Evolutionary conservation across 2,888 invertebrate genomes (phyloP), one percentile per base, ranked within the genome.

Genomic region (Tachina fera): DNA sequence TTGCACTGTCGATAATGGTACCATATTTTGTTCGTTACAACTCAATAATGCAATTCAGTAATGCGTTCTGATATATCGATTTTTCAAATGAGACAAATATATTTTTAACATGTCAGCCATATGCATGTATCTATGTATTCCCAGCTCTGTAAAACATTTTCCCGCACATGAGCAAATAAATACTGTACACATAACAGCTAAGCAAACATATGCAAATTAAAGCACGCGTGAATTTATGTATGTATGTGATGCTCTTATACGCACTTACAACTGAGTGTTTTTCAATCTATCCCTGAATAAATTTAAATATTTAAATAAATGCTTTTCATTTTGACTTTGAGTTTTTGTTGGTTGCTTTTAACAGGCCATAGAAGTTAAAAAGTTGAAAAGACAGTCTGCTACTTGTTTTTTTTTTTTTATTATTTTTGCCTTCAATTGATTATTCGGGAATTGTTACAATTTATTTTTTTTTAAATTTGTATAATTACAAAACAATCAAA

Each of bases 391-490:
- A 19, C 1, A 43, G 22, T 53, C 9, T 1, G 43, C 14, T 45
- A 45, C 13, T 45, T 47, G 14, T 47, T 9, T n/a, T 16, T 47
- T 58, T 31, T n/a, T 16, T 47, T 58, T 31, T 58, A 4, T 31
- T 3, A 6, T 31, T 31, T 31, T 31, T 6, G 31, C 6, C 6
- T 31, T 41, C 39, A 45, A 63, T 19, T 45, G 19, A 43, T 31
- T 72, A n/a, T 58, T 60, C 41, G 60, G n/a, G n/a, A n/a, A n/a
- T 41, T 43, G 11, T 41, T 22, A 41, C 56, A 49, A 49, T 61
- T 75, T 53, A 45, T 10, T 43, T 31, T 72, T 49, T 45, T 8
- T n/a, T 1, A 51, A 84, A 83, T 41, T 83, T 78, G 56, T 53
- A n/a, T 45, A 77, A 83, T 77, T 83, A 61, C 3, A 67, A 51